Evolutionary conservation across 2,888 invertebrate species (phyloP), one percentile per base, ranked within the genome.

Genomic region (Drosophila paranaensis): DNA sequence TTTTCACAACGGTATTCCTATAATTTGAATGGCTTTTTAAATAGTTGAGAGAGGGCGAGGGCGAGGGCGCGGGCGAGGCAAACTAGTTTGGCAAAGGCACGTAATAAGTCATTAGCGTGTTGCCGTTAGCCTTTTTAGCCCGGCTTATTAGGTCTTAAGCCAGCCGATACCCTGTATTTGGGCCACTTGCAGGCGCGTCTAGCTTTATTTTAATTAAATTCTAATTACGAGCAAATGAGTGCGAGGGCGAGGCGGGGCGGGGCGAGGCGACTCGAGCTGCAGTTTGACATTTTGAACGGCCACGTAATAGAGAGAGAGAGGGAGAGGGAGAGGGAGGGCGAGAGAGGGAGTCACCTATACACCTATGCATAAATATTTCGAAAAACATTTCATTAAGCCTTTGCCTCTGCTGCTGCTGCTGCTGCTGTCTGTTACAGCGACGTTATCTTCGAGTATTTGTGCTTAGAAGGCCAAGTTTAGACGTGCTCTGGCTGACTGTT

Each of bases 1-100:
- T 60, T 42, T 60, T 37, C 40, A 68, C 63, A 70, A 51, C 74
- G 88, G 79, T 83, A 84, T 84, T 89, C 81, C 84, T 73, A 77
- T 90, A 90, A 90, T 90, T 91, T 90, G 87, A 88, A 91, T 91
- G 91, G 88, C 89, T 91, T 91, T 91, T 91, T 91, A 90, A 91
- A 91, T 91, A 91, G 91, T 91, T 91, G 25, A 2, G 45, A 3
- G 45, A 8, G 45, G 6, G 14, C 1, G 25, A 27, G 46, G 64
- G 35, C 20, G 45, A 8, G 45, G 6, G 14, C 1, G 25, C 14
- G 46, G 64, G 35, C 20, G 20, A 20, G 60, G 48, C 64, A 66
- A 66, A 66, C 68, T 66, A 67, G 55, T 67, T 64, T 64, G 68
- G 51, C 62, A 46, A 51, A 39, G 60, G 58, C 69, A 75, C 79